phyloP scores from a whole-genome alignment of 2,888 invertebrate genomes.

The Galeopsomyia nigrocyanea region DNA sequence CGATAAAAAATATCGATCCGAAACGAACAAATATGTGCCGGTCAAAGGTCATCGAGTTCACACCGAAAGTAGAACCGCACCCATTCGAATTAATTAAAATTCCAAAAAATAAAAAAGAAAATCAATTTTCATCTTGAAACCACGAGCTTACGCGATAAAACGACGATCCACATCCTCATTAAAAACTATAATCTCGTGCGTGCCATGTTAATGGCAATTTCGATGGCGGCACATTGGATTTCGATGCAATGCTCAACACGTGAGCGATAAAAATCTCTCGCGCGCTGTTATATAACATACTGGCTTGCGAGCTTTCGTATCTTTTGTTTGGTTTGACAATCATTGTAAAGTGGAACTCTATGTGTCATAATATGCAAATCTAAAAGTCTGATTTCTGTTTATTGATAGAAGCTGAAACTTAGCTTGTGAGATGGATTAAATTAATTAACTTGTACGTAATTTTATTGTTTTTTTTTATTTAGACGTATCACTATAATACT shows the following conservation, averaged over 20 bases:
- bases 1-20: constrained; percentile 13
- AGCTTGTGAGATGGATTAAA: too few species aligned
- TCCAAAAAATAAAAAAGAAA: too few species aligned
- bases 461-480: constrained; percentile 26
- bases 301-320: background rate
- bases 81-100: too few species aligned
- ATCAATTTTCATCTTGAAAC: too few species aligned
- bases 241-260: background rate
- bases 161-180: background rate
- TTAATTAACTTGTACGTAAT: too few species aligned
- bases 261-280: background rate
- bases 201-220: constrained; percentile 15
- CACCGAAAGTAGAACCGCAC: constrained; percentile 17
- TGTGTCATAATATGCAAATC: background rate
- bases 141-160: constrained; percentile 12
- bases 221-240: background rate
- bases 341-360: background rate
- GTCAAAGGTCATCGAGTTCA: constrained; percentile 43
- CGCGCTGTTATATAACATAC: too few species aligned
- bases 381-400: too few species aligned
- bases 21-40: constrained; percentile 19
- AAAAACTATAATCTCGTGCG: constrained; percentile 8
- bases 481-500: constrained; percentile 41
- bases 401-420: too few species aligned
- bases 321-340: constrained; percentile 1